phyloP scores from a whole-genome alignment of 2,113 vertebrate species.

The Conger conger region DNA sequence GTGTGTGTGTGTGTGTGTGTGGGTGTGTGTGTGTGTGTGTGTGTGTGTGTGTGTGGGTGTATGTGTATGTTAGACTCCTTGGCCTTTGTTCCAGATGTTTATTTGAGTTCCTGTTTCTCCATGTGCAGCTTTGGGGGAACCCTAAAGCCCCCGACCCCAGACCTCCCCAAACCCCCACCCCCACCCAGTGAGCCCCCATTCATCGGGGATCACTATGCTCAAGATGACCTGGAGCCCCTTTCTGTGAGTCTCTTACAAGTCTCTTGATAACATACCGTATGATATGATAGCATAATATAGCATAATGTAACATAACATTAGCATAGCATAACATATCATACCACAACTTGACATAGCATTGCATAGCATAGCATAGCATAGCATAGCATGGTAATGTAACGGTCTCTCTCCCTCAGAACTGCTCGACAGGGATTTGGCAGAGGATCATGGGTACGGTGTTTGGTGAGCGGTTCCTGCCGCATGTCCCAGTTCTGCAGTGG shows the following conservation, averaged over 20 bases:
- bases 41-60: not conserved
- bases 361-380: no score
- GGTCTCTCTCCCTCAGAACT: constrained; percentile 57
- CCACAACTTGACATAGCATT: no score
- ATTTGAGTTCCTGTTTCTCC: not conserved
- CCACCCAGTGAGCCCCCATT: constrained; percentile 44
- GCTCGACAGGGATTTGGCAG: constrained; percentile 44
- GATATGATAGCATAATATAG: no score
- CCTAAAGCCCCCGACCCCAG: not conserved
- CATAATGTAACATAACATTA: no score
- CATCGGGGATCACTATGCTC: constrained; percentile 65
- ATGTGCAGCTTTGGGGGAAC: not conserved
- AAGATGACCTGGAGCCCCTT: constrained; percentile 40
- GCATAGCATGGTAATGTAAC: no score
- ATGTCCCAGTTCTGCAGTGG: constrained; percentile 72
- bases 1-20: not conserved
- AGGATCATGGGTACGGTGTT: constrained; percentile 46
- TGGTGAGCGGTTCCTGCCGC: constrained; percentile 39
- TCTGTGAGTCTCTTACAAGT: constrained; percentile 60
- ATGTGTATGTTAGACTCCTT: not conserved
- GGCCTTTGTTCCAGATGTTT: not conserved
- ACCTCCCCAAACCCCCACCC: not conserved
- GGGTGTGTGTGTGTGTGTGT: not conserved
- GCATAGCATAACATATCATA: no score
- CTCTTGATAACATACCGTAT: no score